Conservation (phyloP, 2,888 invertebrate species). For the Calameuta filiformis region DNA sequence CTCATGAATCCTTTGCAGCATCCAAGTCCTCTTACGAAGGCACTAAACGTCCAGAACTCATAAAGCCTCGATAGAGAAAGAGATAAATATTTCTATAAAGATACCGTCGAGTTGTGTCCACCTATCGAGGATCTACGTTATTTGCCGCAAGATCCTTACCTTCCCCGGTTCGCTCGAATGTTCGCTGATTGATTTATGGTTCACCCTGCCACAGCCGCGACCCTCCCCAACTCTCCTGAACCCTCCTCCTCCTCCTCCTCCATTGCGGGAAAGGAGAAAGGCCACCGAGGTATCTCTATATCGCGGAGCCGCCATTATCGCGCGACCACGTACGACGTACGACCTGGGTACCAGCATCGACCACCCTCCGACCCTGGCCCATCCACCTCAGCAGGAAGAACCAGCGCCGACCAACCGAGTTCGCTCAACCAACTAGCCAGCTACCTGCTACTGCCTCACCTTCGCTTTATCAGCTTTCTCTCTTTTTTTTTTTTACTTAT, state of each 20-base stretch:
- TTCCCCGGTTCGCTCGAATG: constrained; percentile 35
- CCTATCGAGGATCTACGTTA: constrained; percentile 28
- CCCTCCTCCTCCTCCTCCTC: background rate
- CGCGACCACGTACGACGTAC: constrained; percentile 9
- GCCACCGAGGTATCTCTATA: constrained; percentile 32
- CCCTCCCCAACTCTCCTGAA: constrained; percentile 40
- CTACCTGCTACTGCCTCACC: too few species aligned
- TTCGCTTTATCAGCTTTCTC: too few species aligned
- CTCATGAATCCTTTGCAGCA: background rate
- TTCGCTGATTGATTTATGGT: constrained; percentile 56
- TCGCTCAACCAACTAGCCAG: too few species aligned
- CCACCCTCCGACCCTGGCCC: too few species aligned
- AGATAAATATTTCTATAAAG: constrained; percentile 44
- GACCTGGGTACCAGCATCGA: constrained; percentile 11
- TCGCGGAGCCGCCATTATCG: constrained; percentile 46
- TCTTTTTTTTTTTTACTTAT: background rate
- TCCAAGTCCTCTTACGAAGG: background rate
- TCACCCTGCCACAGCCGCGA: constrained; percentile 47
- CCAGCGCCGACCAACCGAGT: too few species aligned
- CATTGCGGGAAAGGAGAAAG: constrained; percentile 13
- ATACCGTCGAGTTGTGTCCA: constrained; percentile 38
- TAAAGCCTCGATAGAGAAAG: too few species aligned
- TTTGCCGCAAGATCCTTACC: constrained; percentile 16
- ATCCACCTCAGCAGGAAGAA: too few species aligned
- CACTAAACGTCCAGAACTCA: too few species aligned